Percentiles rank a stretch among this genome's conserved stretches.
Conservation (phyloP, 1,140 invertebrate genomes). For the Temnothorax nylanderi region DNA sequence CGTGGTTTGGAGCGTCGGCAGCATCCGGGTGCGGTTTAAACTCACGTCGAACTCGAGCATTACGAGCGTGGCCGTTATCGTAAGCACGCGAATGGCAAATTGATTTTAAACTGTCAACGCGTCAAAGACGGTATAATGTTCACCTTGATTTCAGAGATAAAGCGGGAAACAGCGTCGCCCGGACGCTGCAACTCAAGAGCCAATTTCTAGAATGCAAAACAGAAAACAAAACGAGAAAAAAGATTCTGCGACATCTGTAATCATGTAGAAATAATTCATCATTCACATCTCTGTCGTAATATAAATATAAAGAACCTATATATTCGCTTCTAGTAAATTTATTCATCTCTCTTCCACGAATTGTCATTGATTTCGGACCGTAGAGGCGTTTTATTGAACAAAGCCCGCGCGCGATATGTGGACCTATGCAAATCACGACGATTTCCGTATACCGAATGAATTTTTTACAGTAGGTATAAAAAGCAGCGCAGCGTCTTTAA, state of each 20-base stretch:
- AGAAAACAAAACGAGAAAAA: neutral
- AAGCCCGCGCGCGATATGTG: neutral
- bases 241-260: neutral
- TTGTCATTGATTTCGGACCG: neutral
- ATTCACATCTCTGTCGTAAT: neutral
- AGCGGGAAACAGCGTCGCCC: neutral
- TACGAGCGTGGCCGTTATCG: constrained; percentile 75
- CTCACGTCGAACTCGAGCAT: constrained; percentile 68
- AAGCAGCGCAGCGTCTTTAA: constrained; percentile 12
- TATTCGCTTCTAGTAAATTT: neutral
- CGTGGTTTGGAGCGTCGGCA: neutral
- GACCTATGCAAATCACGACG: neutral
- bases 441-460: neutral
- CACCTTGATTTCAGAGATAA: neutral
- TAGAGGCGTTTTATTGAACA: neutral
- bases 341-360: neutral
- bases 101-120: constrained; percentile 73
- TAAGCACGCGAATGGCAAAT: constrained; percentile 75
- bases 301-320: neutral
- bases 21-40: constrained; percentile 66
- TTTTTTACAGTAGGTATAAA: constrained; percentile 13
- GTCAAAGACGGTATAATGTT: neutral
- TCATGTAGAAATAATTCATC: neutral
- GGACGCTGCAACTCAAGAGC: neutral
- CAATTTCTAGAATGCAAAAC: neutral